These are phyloP conservation scores for Microchrysa polita DNA, from an alignment of 2,888 invertebrate genomes.

Conservation along the genomic window DNA sequence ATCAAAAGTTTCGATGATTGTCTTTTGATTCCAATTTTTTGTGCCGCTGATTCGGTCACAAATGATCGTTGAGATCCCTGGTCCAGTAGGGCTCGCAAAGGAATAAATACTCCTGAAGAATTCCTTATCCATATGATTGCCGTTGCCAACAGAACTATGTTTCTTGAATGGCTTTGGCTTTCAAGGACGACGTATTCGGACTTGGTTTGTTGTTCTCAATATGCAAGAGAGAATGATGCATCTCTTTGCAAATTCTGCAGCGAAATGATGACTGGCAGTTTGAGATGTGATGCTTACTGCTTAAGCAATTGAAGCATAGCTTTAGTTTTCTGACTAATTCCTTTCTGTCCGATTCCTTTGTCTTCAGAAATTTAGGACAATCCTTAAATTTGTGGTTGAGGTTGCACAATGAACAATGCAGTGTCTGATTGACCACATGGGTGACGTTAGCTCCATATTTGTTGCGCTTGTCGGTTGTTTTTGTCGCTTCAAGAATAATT, in stretches of 20 bases:
- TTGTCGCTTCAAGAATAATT: neutral
- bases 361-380: neutral
- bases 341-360: neutral
- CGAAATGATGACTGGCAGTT: too few species aligned
- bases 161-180: too few species aligned
- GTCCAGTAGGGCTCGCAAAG: too few species aligned
- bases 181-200: neutral
- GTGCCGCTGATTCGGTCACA: neutral
- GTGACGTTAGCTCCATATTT: neutral
- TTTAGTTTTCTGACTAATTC: too few species aligned
- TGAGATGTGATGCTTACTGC: too few species aligned
- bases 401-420: neutral
- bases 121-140: neutral
- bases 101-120: neutral
- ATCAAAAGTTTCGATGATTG: neutral
- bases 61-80: neutral
- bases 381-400: neutral
- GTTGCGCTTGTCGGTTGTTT: neutral
- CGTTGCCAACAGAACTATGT: neutral
- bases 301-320: too few species aligned
- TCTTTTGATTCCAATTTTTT: neutral
- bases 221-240: neutral
- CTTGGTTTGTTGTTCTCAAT: neutral
- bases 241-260: too few species aligned
- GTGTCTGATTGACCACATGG: neutral